Conservation (phyloP, 2,113 vertebrate genomes). For the Corythornis madagascariensis region DNA sequence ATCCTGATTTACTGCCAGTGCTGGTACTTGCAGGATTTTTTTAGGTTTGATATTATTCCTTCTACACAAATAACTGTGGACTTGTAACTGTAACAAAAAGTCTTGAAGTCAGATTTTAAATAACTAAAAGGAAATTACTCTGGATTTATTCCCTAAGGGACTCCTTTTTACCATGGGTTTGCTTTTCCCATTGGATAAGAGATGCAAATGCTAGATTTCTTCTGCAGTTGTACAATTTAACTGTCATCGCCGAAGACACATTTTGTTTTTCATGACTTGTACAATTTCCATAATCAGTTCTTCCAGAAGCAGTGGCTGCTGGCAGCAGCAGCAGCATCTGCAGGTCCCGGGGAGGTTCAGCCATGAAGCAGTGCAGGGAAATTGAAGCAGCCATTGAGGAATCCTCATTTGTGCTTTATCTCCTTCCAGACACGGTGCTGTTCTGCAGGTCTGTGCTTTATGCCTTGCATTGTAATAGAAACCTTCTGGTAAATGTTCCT, state of each 20-base stretch:
- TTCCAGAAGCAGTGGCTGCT: neutral
- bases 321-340: neutral
- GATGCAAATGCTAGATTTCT: neutral
- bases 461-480: neutral
- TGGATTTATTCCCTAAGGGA: neutral
- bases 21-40: neutral
- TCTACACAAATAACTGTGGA: neutral
- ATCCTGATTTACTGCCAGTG: neutral
- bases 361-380: neutral
- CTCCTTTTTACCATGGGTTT: neutral
- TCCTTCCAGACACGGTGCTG: neutral
- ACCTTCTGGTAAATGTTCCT: neutral
- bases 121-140: neutral
- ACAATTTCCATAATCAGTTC: neutral
- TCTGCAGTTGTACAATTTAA: neutral
- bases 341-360: neutral
- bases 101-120: neutral
- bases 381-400: neutral
- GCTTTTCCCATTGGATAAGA: neutral
- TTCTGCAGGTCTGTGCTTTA: neutral
- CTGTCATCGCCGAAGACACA: neutral
- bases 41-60: neutral
- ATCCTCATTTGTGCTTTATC: neutral
- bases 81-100: neutral
- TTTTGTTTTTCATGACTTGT: neutral